Conservation (phyloP, 2,797 vertebrate species). For the Pangasius djambal region DNA sequence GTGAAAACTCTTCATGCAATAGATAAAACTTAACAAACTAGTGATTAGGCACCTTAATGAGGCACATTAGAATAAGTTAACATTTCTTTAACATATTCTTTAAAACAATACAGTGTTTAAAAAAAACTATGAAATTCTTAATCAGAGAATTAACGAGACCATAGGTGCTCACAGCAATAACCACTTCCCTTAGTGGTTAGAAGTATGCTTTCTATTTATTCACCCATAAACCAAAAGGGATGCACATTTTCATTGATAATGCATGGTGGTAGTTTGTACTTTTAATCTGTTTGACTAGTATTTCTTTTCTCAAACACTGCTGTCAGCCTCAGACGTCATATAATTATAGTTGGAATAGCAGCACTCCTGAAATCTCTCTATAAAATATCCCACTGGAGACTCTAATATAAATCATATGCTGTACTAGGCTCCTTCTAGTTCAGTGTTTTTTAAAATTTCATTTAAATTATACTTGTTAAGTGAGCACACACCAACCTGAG, state of each 20-base stretch:
- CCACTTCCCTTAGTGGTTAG: background rate
- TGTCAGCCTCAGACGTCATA: background rate
- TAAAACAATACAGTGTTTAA: background rate
- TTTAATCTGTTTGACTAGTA: background rate
- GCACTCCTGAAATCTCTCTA: background rate
- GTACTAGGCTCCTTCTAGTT: background rate
- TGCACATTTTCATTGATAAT: background rate
- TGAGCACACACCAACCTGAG: conserved; percentile 81
- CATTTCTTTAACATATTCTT: background rate
- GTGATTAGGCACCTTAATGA: background rate
- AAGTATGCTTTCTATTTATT: background rate
- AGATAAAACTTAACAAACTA: background rate
- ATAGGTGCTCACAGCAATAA: background rate
- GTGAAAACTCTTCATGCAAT: background rate
- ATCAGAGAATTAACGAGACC: background rate
- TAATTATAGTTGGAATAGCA: background rate
- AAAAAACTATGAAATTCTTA: background rate
- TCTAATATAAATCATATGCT: background rate
- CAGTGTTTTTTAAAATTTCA: background rate
- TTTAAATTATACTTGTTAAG: background rate
- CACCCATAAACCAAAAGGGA: background rate
- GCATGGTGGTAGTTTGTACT: background rate
- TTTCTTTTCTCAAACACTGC: background rate
- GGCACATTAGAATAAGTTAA: background rate
- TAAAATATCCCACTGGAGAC: background rate